Evolutionary conservation across 2,113 vertebrate genomes (phyloP), one percentile per base, ranked within the genome.

Genomic region (Mirza zaza): DNA sequence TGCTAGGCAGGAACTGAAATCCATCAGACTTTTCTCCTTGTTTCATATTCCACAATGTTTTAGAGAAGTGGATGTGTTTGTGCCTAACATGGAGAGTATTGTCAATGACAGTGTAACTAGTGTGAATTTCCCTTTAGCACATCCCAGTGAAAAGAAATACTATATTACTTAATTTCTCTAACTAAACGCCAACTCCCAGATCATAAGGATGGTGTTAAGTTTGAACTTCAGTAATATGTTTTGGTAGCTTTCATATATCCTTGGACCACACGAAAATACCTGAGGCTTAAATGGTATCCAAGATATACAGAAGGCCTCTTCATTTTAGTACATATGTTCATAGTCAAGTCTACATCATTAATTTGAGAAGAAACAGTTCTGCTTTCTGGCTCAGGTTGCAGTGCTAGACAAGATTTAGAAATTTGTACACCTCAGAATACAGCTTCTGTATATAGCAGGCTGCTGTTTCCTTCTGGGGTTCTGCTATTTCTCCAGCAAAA

Each of bases 121-220:
- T 63, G 55, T 20, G 36, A 57, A 32, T 90, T 61, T 77, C 59
- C 32, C 12, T 71, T 86, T 1, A n/a, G 25, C 3, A 14, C 4
- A 50, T 1, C 8, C 7, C 17, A n/a, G 50, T 32, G 32, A 59
- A 90, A 90, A 92, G 32, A 71, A 61, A 65, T 70, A 75, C 36
- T 27, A 32, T 10, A 87, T 84, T 42, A 27, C 8, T 77, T 92
- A 75, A 52, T 75, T 82, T 81, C 8, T 81, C 36, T 80, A 86
- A 96, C 32, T 52, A 8, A 29, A 63, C 8, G 63, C 5, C 4
- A 85, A 85, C 15, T 9, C 14, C n/a, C 57, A 73, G 32, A 27
- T 80, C 29, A 80, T 15, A 68, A 39, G n/a, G 20, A 48, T 89
- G 8, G 57, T 29, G 1, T 79, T 79, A 50, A 52, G n/a, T 86